Evolutionary conservation across 1,140 invertebrate genomes (phyloP).

Genomic region (Varroa destructor): DNA sequence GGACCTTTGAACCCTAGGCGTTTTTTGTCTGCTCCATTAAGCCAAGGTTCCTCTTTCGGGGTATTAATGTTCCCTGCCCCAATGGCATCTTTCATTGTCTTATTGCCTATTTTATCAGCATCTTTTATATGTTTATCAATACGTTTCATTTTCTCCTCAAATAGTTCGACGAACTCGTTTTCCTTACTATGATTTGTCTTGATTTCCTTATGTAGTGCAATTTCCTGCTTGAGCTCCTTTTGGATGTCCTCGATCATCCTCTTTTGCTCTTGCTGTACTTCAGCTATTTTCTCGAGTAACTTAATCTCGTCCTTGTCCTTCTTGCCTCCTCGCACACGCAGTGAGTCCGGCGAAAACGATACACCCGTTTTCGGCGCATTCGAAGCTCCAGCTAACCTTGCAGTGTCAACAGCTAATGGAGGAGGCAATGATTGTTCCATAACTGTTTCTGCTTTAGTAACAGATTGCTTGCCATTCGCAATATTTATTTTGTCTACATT

Average conservation of each 20-base stretch:
- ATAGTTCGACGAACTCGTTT: too few species aligned
- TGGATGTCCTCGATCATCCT: constrained; percentile 24
- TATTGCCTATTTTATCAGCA: too few species aligned
- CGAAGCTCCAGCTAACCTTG: too few species aligned
- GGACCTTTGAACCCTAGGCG: constrained; percentile 5
- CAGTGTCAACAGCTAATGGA: too few species aligned
- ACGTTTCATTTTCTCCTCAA: too few species aligned
- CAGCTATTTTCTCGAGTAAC: constrained; percentile 11
- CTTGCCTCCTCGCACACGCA: not conserved
- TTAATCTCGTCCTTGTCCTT: constrained; percentile 16
- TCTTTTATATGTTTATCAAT: too few species aligned
- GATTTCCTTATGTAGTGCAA: constrained; percentile 9
- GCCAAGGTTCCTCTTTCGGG: not conserved
- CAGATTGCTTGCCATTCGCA: not conserved
- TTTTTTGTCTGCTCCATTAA: not conserved
- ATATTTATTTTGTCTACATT: not conserved
- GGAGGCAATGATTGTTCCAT: too few species aligned
- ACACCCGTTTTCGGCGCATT: too few species aligned
- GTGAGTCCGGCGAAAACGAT: too few species aligned
- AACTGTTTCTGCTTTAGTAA: not conserved
- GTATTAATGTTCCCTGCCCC: too few species aligned
- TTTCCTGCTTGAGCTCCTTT: constrained; percentile 23
- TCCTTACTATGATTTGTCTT: constrained; percentile 8
- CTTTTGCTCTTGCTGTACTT: constrained; percentile 14
- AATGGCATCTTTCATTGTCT: too few species aligned